These are phyloP conservation scores for Callopanchax toddi DNA, from an alignment of 2,113 vertebrate species.

Conservation along the genomic window DNA sequence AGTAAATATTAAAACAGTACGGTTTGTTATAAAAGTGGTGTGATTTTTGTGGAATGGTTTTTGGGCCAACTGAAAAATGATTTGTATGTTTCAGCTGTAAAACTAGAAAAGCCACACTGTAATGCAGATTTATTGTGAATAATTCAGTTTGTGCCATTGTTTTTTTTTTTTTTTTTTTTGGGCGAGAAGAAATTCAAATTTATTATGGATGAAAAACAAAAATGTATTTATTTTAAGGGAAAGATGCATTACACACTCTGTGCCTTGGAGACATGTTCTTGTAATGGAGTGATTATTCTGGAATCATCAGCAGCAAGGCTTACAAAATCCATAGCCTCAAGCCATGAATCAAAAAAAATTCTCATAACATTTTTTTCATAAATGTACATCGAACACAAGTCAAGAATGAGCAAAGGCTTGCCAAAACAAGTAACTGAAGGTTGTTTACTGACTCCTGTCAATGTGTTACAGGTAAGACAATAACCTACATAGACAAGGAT, in stretches of 20 bases:
- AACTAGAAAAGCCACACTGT: slow-evolving; percentile 8
- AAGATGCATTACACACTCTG: slow-evolving; percentile 48
- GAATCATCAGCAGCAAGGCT: slow-evolving; percentile 76
- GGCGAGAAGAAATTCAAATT: not conserved
- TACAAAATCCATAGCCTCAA: slow-evolving; percentile 70
- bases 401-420: slow-evolving; percentile 42
- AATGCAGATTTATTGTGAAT: slow-evolving; percentile 23
- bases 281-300: slow-evolving; percentile 83
- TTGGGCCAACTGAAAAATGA: slow-evolving; percentile 15
- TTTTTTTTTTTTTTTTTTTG: slow-evolving; percentile 1
- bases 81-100: not conserved
- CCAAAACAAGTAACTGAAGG: slow-evolving; percentile 34
- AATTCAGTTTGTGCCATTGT: slow-evolving; percentile 11
- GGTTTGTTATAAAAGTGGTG: not conserved
- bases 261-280: slow-evolving; percentile 74
- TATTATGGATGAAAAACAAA: slow-evolving; percentile 56
- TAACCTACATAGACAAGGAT: no score
- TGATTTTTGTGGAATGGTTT: not conserved
- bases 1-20: no score
- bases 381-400: slow-evolving; percentile 59
- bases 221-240: slow-evolving; percentile 73
- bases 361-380: slow-evolving; percentile 62
- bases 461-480: not conserved
- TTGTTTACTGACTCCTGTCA: slow-evolving; percentile 3
- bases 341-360: slow-evolving; percentile 71